These are phyloP conservation scores for Lepidurus apus DNA, from an alignment of 1,140 invertebrate genomes.

Conservation along the genomic window DNA sequence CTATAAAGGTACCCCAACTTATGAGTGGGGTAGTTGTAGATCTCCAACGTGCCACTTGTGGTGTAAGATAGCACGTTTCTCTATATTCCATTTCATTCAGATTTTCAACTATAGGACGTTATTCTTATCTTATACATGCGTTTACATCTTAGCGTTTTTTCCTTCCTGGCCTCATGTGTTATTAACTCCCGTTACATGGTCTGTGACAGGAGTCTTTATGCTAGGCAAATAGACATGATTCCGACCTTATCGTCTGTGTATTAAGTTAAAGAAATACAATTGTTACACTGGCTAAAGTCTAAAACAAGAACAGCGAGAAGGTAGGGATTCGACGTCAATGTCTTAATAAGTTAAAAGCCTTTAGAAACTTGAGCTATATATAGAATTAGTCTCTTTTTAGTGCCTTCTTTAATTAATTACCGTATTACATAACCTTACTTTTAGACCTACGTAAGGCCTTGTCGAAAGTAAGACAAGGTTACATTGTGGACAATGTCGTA, in stretches of 20 bases:
- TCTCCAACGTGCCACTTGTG: constrained; percentile 3
- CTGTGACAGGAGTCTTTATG: constrained; percentile 1
- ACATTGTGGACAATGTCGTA: no score
- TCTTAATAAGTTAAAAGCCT: no score
- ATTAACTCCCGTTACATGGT: background rate
- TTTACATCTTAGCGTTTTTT: background rate
- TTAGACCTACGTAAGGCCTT: no score
- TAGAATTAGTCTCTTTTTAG: no score
- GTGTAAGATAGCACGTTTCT: background rate
- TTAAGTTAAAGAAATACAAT: constrained; percentile 6
- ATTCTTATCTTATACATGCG: background rate
- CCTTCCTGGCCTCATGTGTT: background rate
- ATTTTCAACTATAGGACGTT: constrained; percentile 10
- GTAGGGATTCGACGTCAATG: no score
- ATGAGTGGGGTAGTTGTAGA: background rate
- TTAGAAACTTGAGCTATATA: no score
- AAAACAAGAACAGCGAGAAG: no score
- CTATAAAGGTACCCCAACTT: background rate
- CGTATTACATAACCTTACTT: no score
- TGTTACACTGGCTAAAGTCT: background rate
- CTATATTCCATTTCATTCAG: background rate
- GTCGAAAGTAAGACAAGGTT: no score
- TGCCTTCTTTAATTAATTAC: no score
- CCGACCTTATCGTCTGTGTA: background rate
- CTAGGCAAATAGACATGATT: constrained; percentile 21